phyloP scores from a whole-genome alignment of 2,888 invertebrate genomes.

The Acronicta leporina region DNA sequence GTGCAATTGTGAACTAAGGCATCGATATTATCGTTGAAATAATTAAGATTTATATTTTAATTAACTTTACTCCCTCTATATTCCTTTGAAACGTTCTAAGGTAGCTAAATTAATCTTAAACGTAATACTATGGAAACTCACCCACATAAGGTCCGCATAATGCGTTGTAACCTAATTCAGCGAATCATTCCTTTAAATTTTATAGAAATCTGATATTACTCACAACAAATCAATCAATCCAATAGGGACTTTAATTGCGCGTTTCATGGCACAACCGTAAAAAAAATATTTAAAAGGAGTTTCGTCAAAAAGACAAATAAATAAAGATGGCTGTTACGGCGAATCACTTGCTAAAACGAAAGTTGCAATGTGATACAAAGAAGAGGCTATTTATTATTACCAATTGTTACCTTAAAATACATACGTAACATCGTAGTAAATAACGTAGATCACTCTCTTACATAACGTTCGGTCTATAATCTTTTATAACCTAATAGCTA shows the following conservation, averaged over 20 bases:
- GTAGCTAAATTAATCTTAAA: too few species aligned
- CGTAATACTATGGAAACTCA: background rate
- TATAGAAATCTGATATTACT: constrained; percentile 8
- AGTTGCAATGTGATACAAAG: constrained; percentile 67
- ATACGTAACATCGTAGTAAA: constrained; percentile 26
- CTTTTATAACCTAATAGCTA: constrained; percentile 39
- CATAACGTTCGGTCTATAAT: constrained; percentile 29
- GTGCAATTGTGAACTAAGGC: too few species aligned
- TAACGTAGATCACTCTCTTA: constrained; percentile 25
- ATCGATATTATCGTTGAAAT: too few species aligned
- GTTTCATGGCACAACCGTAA: too few species aligned
- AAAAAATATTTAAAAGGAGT: background rate
- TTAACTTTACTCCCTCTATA: background rate
- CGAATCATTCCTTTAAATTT: background rate
- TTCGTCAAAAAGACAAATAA: constrained; percentile 56
- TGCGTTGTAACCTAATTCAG: background rate
- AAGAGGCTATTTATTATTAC: constrained; percentile 37
- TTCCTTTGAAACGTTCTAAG: too few species aligned
- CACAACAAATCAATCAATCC: background rate
- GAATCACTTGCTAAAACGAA: constrained; percentile 68
- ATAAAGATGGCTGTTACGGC: constrained; percentile 59
- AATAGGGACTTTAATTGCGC: too few species aligned
- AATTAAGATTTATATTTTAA: background rate
- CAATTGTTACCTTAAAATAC: constrained; percentile 29
- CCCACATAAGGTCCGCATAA: background rate